phyloP scores from a whole-genome alignment of 2,113 vertebrate genomes.

The Takifugu bimaculatus region DNA sequence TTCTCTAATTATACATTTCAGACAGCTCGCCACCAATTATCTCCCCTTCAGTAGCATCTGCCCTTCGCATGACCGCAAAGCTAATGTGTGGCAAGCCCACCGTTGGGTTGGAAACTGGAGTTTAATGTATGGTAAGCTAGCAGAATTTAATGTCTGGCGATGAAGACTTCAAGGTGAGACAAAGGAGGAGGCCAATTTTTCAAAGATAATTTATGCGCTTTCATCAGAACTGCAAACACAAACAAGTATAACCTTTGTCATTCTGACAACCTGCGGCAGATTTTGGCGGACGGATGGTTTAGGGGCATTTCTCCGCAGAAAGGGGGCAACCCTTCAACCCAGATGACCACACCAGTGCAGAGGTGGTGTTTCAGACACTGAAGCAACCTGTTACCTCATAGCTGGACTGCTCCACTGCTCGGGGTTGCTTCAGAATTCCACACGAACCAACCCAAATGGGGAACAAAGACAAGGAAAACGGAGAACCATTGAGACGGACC shows the following conservation, averaged over 20 bases:
- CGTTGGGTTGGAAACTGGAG: conserved; percentile 43
- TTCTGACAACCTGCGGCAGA: conserved; percentile 15
- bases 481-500: neutral
- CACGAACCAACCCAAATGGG: neutral
- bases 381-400: conserved; percentile 18
- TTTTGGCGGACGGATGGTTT: conserved; percentile 17
- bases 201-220: conserved; percentile 30
- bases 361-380: too few relatives aligned
- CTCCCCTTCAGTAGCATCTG: conserved; percentile 75
- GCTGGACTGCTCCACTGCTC: conserved; percentile 39
- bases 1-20: conserved; percentile 79
- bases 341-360: conserved; percentile 28
- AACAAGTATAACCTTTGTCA: conserved; percentile 30
- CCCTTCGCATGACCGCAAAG: conserved; percentile 74
- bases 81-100: conserved; percentile 66
- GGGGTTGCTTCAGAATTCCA: conserved; percentile 35
- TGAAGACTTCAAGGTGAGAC: conserved; percentile 55
- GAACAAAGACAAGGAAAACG: neutral
- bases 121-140: conserved; percentile 57
- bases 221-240: conserved; percentile 30
- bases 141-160: conserved; percentile 45
- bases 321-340: conserved; percentile 7
- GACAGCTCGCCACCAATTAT: conserved; percentile 77
- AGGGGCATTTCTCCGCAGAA: neutral
- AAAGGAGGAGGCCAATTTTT: conserved; percentile 22